Evolutionary conservation across 92 coral and sea anemone species (phyloP).

Genomic region (Umimayanthus kanabou): DNA sequence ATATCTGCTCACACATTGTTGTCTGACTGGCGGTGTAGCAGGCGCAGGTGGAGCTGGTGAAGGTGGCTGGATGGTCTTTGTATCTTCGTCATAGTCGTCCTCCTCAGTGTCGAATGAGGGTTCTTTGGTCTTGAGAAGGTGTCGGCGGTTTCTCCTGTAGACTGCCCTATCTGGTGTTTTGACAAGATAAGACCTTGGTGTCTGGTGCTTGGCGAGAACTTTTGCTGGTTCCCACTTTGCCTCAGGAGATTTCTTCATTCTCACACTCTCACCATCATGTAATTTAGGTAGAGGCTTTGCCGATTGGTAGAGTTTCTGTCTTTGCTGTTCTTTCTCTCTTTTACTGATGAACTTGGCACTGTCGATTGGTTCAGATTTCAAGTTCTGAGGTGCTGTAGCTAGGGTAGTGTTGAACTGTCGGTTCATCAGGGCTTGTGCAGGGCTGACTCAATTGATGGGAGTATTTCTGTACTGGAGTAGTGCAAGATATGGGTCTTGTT

Average conservation of each 20-base stretch:
- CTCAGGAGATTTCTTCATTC: conserved; percentile 43
- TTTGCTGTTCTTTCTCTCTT: background rate
- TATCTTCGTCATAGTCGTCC: background rate
- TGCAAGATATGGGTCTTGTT: background rate
- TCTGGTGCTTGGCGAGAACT: conserved; percentile 26
- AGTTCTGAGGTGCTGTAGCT: background rate
- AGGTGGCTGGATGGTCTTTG: background rate
- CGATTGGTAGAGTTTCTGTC: background rate
- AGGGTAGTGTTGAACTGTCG: background rate
- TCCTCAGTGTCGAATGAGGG: background rate
- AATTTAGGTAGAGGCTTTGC: conserved; percentile 25
- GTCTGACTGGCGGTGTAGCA: background rate
- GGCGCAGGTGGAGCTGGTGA: background rate
- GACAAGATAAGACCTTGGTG: conserved; percentile 43
- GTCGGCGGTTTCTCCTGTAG: conserved; percentile 43
- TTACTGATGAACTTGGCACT: background rate
- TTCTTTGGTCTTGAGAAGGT: conserved; percentile 25
- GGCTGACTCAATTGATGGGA: background rate
- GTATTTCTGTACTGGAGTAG: conserved; percentile 1
- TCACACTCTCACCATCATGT: conserved; percentile 15
- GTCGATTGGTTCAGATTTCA: background rate
- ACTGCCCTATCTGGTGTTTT: conserved; percentile 1
- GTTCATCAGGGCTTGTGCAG: conserved; percentile 1
- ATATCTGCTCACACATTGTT: background rate
- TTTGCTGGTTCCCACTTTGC: conserved; percentile 42